Evolutionary conservation across 2,113 vertebrate species (phyloP).

Genomic region (Forbesichthys papilliferus): DNA sequence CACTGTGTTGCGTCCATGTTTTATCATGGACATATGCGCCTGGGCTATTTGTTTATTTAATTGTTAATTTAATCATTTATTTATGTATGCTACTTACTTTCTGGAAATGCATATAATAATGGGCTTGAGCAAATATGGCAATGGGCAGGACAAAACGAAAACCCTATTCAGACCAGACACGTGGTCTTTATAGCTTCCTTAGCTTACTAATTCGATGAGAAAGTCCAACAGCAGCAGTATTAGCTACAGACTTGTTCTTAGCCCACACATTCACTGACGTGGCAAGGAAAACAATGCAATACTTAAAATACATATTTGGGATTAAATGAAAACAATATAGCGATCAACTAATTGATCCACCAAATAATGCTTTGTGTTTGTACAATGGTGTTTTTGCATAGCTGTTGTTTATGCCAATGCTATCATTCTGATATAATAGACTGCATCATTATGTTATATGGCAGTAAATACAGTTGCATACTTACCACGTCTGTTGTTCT

Average conservation of each 20-base stretch:
- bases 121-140: slow-evolving; percentile 35
- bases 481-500: slow-evolving; percentile 63
- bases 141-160: slow-evolving; percentile 35
- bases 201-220: slow-evolving; percentile 58
- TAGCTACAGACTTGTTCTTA: slow-evolving; percentile 24
- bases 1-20: no score
- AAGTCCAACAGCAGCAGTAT: slow-evolving; percentile 21
- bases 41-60: neutral
- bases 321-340: slow-evolving; percentile 29
- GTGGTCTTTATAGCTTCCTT: slow-evolving; percentile 68
- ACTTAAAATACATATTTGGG: slow-evolving; percentile 6
- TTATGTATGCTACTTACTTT: neutral
- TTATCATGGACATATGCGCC: neutral
- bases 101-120: slow-evolving; percentile 7
- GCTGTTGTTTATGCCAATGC: neutral
- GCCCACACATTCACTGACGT: slow-evolving; percentile 36
- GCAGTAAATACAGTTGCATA: neutral
- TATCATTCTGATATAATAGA: neutral
- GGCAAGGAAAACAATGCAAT: slow-evolving; percentile 32
- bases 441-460: neutral
- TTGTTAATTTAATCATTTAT: neutral
- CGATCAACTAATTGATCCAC: slow-evolving; percentile 22
- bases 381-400: slow-evolving; percentile 12
- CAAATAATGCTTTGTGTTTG: slow-evolving; percentile 24
- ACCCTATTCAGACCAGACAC: slow-evolving; percentile 51